Evolutionary conservation across 2,113 vertebrate genomes (phyloP).

Genomic region (Chamaetylas fuelleborni): DNA sequence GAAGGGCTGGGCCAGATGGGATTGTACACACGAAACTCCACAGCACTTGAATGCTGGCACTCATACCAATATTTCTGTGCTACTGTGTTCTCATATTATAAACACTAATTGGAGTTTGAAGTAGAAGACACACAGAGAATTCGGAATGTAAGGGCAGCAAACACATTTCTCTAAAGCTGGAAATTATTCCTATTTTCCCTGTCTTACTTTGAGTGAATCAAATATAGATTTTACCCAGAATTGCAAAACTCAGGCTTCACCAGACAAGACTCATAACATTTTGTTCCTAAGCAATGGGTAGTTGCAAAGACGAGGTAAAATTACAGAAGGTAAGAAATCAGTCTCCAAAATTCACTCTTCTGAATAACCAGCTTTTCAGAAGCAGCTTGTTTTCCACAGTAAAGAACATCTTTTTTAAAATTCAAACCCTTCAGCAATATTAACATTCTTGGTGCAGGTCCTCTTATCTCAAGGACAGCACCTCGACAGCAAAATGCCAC

Average conservation of each 20-base stretch:
- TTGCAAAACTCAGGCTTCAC: neutral
- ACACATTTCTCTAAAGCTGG: neutral
- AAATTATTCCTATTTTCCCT: neutral
- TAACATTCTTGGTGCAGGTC: constrained; percentile 15
- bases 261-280: neutral
- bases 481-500: neutral
- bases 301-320: neutral
- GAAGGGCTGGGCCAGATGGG: neutral
- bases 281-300: neutral
- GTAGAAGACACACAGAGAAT: neutral
- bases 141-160: neutral
- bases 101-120: neutral
- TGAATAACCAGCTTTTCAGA: neutral
- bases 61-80: neutral
- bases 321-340: neutral
- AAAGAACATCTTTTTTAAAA: neutral
- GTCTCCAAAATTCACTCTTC: neutral
- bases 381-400: neutral
- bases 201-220: neutral
- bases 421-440: neutral
- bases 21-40: too few relatives aligned
- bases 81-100: neutral
- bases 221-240: neutral
- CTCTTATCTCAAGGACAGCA: constrained; percentile 47
- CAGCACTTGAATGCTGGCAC: neutral